Evolutionary conservation across 2,888 invertebrate genomes (phyloP), one percentile per base, ranked within the genome.

Genomic region (Panopea generosa): DNA sequence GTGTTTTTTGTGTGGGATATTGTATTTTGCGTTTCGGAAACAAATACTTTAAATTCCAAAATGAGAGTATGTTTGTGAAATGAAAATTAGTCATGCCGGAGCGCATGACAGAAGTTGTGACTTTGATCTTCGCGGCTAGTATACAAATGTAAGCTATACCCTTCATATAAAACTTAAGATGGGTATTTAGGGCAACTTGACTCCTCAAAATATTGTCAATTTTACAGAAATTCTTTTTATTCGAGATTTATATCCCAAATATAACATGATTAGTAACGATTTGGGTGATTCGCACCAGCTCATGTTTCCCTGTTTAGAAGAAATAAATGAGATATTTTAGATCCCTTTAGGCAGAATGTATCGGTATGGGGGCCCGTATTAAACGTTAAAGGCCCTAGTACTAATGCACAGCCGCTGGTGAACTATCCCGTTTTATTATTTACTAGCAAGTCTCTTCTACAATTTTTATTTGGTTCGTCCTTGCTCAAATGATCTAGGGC

Each of bases 181-280:
- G 49, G 60, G 26, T 60, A 72, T 61, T 66, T 66, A 72, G n/a
- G 4, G 72, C 45, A 72, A 72, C 55, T 14, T 20, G 43, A 72
- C 53, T 47, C 66, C 57, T 24, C 27, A 16, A 56, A 61, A 56
- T 67, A 40, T 57, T 73, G 73, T 62, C 73, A 67, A 40, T 62
- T 61, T 62, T 62, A 67, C 47, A 67, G 62, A 59, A 66, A 62
- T 29, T 65, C 72, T 56, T 72, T 57, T 72, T 77, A 72, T 59
- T 24, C n/a, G 33, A 65, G 72, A 77, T 77, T 77, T 77, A 77
- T 73, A 56, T 60, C 33, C 47, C 52, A 24, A 57, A 40, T 65
- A 18, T 60, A 49, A 56, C 76, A 70, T 76, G 79, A 80, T 80
- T 80, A 80, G 79, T 72, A 73, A 61, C 71, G 57, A 73, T 73